phyloP scores from a whole-genome alignment of 37 sponge, comb jelly and placozoan species.

The Ephydatia muelleri region DNA sequence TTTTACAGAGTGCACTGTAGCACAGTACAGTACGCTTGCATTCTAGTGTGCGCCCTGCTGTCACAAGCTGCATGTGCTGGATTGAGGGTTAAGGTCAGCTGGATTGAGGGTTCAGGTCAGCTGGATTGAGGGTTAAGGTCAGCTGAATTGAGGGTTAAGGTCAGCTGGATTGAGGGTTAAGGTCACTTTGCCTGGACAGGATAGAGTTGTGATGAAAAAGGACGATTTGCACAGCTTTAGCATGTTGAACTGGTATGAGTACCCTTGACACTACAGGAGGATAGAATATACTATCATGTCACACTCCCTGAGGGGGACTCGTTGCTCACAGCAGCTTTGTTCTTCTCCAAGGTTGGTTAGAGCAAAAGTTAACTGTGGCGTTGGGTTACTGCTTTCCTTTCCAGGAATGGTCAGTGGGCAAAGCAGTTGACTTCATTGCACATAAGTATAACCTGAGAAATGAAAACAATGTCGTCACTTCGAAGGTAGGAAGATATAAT shows the following conservation, averaged over 20 bases:
- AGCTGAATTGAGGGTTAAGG: too few relatives aligned
- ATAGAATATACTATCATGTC: constrained; percentile 45
- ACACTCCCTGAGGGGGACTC: constrained; percentile 3
- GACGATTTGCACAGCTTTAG: too few relatives aligned
- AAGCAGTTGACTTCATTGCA: constrained; percentile 43
- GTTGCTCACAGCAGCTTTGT: constrained; percentile 19
- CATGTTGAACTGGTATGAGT: too few relatives aligned
- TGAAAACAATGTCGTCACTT: constrained; percentile 24
- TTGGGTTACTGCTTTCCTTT: background rate
- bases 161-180: too few relatives aligned
- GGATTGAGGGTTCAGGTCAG: too few relatives aligned
- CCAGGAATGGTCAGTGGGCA: constrained; percentile 65
- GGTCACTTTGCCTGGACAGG: too few relatives aligned
- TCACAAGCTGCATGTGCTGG: too few relatives aligned
- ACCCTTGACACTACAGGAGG: constrained; percentile 10
- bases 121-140: too few relatives aligned
- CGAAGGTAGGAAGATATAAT: background rate
- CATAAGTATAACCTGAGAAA: constrained; percentile 31
- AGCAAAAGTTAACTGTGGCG: background rate
- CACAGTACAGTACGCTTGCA: too few relatives aligned
- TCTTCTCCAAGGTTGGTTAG: constrained; percentile 48
- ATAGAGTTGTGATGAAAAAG: background rate
- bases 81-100: too few relatives aligned
- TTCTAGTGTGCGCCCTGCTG: too few relatives aligned
- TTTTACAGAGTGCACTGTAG: too few relatives aligned